A percentile compares a stretch with the other conserved stretches of the same genome.
phyloP scores from a whole-genome alignment of 2,113 vertebrate species.

The Acanthisitta chloris region DNA sequence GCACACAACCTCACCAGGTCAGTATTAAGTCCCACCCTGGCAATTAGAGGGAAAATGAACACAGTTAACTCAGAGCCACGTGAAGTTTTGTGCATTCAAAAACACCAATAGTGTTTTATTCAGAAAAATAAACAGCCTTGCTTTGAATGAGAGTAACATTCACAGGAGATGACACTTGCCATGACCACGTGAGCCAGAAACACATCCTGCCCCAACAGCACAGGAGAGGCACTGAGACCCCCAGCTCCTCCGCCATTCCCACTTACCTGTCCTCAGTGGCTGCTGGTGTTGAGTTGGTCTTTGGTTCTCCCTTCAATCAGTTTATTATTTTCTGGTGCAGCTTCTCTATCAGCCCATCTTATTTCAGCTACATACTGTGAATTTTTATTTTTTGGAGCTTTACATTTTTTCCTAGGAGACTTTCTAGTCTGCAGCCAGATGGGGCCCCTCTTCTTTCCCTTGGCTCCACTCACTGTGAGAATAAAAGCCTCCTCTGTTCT shows the following conservation, averaged over 20 bases:
- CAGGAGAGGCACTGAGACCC: neutral
- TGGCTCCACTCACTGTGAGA: neutral
- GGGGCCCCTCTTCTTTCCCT: neutral
- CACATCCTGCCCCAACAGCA: neutral
- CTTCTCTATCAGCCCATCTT: neutral
- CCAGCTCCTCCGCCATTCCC: neutral
- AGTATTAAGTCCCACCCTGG: neutral
- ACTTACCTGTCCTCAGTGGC: neutral
- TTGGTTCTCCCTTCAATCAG: neutral
- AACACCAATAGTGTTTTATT: constrained; percentile 43
- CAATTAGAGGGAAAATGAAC: neutral
- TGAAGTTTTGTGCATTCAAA: neutral
- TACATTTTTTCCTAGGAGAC: neutral
- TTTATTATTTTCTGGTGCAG: neutral
- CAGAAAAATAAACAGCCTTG: neutral
- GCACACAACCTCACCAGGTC: neutral
- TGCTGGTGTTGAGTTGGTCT: neutral
- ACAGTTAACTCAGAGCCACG: neutral
- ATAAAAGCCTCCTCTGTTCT: constrained; percentile 25
- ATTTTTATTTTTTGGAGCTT: neutral
- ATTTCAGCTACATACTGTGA: neutral
- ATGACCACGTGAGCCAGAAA: neutral
- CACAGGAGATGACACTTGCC: neutral
- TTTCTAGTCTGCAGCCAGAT: neutral
- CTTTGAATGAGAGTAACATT: neutral